These are phyloP conservation scores for Drosophila jambulina DNA, from an alignment of 1,140 invertebrate genomes.

Conservation along the genomic window DNA sequence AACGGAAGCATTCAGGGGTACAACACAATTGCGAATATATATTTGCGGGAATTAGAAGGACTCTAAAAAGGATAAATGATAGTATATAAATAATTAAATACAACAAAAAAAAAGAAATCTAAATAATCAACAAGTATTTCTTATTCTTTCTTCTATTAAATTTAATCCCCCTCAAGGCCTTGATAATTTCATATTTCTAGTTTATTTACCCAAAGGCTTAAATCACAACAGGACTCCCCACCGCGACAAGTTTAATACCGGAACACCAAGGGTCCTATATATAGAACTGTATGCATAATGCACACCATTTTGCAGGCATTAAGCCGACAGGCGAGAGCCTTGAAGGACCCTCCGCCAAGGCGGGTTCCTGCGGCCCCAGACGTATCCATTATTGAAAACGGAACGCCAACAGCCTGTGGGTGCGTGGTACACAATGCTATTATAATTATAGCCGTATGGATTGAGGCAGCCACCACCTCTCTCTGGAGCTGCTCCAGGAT, in stretches of 20 bases:
- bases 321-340: slow-evolving; percentile 20
- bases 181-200: background rate
- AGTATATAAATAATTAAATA: no score
- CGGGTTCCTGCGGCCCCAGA: slow-evolving; percentile 9
- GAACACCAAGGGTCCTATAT: slow-evolving; percentile 16
- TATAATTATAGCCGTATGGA: slow-evolving; percentile 51
- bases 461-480: slow-evolving; percentile 10
- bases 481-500: background rate
- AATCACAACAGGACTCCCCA: slow-evolving; percentile 6
- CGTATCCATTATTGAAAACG: slow-evolving; percentile 37
- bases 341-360: slow-evolving; percentile 4
- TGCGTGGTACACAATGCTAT: slow-evolving; percentile 45
- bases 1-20: slow-evolving; percentile 8
- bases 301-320: slow-evolving; percentile 30
- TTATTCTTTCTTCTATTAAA: background rate
- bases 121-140: background rate
- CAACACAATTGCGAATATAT: background rate
- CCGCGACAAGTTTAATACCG: slow-evolving; percentile 3
- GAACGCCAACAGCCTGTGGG: slow-evolving; percentile 33
- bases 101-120: no score
- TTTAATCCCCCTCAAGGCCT: background rate
- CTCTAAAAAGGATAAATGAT: background rate
- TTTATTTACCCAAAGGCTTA: slow-evolving; percentile 1
- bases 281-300: slow-evolving; percentile 56
- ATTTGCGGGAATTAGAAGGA: background rate